These are phyloP conservation scores for Lates calcarifer DNA, from an alignment of 2,113 vertebrate genomes.

Conservation along the genomic window DNA sequence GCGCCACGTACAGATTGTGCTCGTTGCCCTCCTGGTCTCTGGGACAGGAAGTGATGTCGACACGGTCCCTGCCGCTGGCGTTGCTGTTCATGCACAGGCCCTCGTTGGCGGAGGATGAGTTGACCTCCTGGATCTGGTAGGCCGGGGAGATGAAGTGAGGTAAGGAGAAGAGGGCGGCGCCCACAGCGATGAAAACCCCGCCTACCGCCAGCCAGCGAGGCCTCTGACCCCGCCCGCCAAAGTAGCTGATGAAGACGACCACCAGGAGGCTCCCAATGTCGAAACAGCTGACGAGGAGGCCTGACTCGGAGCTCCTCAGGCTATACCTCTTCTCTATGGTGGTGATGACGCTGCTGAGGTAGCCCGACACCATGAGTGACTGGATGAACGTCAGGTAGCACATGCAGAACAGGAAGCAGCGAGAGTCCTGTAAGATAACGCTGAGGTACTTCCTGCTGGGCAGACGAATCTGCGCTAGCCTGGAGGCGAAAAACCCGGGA, in stretches of 20 bases:
- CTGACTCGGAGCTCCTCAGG: constrained; percentile 95
- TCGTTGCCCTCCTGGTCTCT: constrained; percentile 90
- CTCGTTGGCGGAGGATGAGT: constrained; percentile 89
- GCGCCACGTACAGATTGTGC: constrained; percentile 95
- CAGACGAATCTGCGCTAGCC: constrained; percentile 71
- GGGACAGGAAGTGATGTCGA: constrained; percentile 84
- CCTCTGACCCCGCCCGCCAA: constrained; percentile 93
- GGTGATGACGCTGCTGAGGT: constrained; percentile 99
- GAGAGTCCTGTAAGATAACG: constrained; percentile 90
- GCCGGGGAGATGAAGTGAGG: constrained; percentile 98
- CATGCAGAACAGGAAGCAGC: constrained; percentile 88
- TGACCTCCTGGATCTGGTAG: constrained; percentile 95
- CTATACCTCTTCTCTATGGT: constrained; percentile 98
- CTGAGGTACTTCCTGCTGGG: constrained; percentile 84
- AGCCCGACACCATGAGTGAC: constrained; percentile 98
- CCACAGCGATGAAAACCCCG: constrained; percentile 92
- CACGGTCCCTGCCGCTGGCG: constrained; percentile 80
- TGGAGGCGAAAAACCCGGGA: constrained; percentile 72
- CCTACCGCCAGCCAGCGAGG: constrained; percentile 96
- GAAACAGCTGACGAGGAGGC: constrained; percentile 98
- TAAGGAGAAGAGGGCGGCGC: constrained; percentile 94
- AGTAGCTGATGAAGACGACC: constrained; percentile 99
- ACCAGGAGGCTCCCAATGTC: constrained; percentile 97
- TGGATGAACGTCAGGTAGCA: constrained; percentile 87
- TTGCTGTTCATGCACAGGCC: constrained; percentile 91